phyloP scores from a whole-genome alignment of 2,888 invertebrate genomes.

The Trachelus stipa region DNA sequence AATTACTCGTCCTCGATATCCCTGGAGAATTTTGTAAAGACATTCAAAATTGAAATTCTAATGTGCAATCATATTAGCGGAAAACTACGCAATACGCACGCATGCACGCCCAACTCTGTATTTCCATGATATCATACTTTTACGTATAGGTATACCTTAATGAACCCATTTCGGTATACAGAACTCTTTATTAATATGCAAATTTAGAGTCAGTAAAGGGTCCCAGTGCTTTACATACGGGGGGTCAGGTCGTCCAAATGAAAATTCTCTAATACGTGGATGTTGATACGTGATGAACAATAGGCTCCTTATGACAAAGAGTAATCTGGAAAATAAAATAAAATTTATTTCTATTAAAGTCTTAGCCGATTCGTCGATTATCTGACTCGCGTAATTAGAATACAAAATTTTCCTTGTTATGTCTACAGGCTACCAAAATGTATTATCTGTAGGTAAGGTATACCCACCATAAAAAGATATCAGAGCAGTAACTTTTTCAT shows the following conservation, averaged over 20 bases:
- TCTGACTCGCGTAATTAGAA: background rate
- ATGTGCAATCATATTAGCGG: background rate
- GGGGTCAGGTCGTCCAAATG: background rate
- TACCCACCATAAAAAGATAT: too few species aligned
- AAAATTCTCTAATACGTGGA: background rate
- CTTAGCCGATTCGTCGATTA: background rate
- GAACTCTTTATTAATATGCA: slow-evolving; percentile 3
- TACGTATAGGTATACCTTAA: background rate
- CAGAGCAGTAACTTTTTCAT: too few species aligned
- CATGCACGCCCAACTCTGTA: background rate
- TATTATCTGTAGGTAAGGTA: too few species aligned
- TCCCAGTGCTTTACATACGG: background rate
- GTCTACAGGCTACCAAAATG: too few species aligned
- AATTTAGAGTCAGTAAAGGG: slow-evolving; percentile 3
- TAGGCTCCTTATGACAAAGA: background rate
- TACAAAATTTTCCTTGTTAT: background rate
- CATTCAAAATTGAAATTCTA: background rate
- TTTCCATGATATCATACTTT: background rate
- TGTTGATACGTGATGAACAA: background rate
- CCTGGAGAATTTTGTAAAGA: background rate
- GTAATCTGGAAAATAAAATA: background rate
- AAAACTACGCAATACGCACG: background rate
- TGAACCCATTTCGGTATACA: slow-evolving; percentile 6
- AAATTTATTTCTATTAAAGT: background rate
- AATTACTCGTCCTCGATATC: background rate